Evolutionary conservation across 2,797 vertebrate genomes (phyloP).

Genomic region (Intellagama lesueurii): DNA sequence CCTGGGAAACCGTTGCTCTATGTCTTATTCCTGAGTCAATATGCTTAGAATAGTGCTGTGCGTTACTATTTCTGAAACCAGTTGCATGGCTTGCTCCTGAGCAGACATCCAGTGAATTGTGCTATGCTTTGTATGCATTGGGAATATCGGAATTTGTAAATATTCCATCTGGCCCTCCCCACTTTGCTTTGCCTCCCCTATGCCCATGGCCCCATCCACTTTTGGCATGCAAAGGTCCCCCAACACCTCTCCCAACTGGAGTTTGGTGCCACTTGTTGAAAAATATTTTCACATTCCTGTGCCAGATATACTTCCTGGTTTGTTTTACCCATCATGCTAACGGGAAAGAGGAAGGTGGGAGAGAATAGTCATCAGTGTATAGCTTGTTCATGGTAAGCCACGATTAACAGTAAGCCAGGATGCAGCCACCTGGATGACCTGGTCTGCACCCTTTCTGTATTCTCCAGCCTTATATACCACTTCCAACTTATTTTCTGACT

Average conservation of each 20-base stretch:
- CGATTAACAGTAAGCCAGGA: no score
- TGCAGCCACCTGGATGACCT: no score
- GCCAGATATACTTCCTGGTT: no score
- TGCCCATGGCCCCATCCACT: no score
- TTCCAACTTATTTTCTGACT: background rate
- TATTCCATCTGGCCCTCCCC: background rate
- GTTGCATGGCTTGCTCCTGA: background rate
- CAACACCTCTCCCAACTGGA: no score
- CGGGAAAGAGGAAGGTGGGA: background rate
- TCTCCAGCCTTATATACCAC: background rate
- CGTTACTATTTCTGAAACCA: background rate
- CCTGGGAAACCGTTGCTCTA: no score
- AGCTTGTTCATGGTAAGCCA: no score
- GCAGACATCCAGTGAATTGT: background rate
- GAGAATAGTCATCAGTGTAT: background rate
- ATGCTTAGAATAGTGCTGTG: no score
- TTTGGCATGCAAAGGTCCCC: no score
- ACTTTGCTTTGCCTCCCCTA: background rate
- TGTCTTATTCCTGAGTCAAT: no score
- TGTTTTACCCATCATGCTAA: background rate
- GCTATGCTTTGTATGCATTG: background rate
- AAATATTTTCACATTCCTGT: no score
- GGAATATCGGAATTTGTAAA: background rate
- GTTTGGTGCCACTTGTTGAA: no score
- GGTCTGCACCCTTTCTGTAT: background rate